Evolutionary conservation across 1,140 invertebrate species (phyloP).

Genomic region (Apocrypta bakeri): DNA sequence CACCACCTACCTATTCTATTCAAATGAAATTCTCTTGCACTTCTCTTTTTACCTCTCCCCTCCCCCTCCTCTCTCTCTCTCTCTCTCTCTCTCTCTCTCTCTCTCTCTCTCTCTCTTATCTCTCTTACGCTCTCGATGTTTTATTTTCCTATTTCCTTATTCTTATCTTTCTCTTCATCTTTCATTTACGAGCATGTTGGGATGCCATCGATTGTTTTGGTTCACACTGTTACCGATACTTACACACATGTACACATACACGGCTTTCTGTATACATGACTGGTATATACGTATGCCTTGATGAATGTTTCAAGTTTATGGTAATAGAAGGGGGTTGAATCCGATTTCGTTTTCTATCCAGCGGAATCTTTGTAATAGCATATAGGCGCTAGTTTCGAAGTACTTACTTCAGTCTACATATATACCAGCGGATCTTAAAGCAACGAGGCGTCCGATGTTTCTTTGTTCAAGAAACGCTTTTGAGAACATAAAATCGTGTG

Average conservation of each 20-base stretch:
- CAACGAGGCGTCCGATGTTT: neutral
- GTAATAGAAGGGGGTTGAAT: slow-evolving; percentile 25
- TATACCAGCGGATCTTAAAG: neutral
- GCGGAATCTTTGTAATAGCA: neutral
- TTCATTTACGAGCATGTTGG: slow-evolving; percentile 39
- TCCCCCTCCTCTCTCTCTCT: slow-evolving; percentile 5
- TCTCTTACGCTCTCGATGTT: slow-evolving; percentile 33
- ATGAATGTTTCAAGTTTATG: slow-evolving; percentile 49
- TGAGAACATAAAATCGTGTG: too few species aligned
- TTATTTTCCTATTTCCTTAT: slow-evolving; percentile 5
- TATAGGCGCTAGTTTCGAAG: neutral
- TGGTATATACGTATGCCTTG: too few species aligned
- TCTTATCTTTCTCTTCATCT: slow-evolving; percentile 59
- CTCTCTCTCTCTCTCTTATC: slow-evolving; percentile 56
- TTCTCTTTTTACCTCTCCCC: slow-evolving; percentile 22
- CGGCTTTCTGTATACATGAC: too few species aligned
- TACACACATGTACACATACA: slow-evolving; percentile 1
- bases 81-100: neutral
- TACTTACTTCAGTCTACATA: neutral
- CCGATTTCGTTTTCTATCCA: neutral
- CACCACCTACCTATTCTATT: slow-evolving; percentile 72
- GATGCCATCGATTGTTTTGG: slow-evolving; percentile 45
- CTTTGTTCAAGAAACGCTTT: too few species aligned
- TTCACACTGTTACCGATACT: slow-evolving; percentile 35
- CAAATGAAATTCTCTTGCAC: slow-evolving; percentile 66